Conservation (phyloP, 2,888 invertebrate genomes). For the Harpagoxenus sublaevis region DNA sequence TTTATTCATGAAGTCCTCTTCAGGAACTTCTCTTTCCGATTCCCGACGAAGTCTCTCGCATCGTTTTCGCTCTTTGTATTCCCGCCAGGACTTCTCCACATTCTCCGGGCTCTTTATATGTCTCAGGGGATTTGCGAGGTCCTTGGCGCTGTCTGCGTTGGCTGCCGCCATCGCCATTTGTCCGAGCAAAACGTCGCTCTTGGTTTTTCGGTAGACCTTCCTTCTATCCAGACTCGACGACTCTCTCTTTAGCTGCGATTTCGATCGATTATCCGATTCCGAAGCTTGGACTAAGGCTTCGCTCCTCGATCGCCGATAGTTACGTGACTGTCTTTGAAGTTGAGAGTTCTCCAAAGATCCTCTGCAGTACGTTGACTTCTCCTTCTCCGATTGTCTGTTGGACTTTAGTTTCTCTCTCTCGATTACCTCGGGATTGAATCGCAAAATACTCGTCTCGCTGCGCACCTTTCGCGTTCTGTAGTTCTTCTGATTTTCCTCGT, state of each 20-base stretch:
- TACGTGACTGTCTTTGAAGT: slow-evolving; percentile 21
- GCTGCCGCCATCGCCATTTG: slow-evolving; percentile 56
- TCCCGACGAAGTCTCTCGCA: slow-evolving; percentile 74
- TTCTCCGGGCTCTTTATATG: slow-evolving; percentile 77
- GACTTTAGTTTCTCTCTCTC: slow-evolving; percentile 58
- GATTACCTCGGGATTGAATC: slow-evolving; percentile 68
- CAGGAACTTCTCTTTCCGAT: slow-evolving; percentile 65
- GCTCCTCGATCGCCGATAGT: slow-evolving; percentile 69
- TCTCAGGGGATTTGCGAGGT: slow-evolving; percentile 63
- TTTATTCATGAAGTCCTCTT: slow-evolving; percentile 79
- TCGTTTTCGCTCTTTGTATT: slow-evolving; percentile 81
- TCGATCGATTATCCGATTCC: slow-evolving; percentile 28
- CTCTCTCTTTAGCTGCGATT: slow-evolving; percentile 45
- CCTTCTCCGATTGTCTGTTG: slow-evolving; percentile 46
- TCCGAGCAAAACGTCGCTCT: slow-evolving; percentile 78
- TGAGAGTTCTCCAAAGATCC: slow-evolving; percentile 35
- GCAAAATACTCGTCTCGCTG: slow-evolving; percentile 78
- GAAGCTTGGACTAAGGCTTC: slow-evolving; percentile 56
- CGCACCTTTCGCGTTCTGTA: slow-evolving; percentile 79
- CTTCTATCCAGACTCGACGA: slow-evolving; percentile 75
- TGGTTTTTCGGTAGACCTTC: slow-evolving; percentile 80
- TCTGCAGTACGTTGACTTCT: slow-evolving; percentile 34
- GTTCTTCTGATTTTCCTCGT: slow-evolving; percentile 59
- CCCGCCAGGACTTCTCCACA: slow-evolving; percentile 81
- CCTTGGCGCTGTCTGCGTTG: slow-evolving; percentile 73